These are phyloP conservation scores for Pelosia muscerda DNA, from an alignment of 2,888 invertebrate genomes.

Conservation along the genomic window DNA sequence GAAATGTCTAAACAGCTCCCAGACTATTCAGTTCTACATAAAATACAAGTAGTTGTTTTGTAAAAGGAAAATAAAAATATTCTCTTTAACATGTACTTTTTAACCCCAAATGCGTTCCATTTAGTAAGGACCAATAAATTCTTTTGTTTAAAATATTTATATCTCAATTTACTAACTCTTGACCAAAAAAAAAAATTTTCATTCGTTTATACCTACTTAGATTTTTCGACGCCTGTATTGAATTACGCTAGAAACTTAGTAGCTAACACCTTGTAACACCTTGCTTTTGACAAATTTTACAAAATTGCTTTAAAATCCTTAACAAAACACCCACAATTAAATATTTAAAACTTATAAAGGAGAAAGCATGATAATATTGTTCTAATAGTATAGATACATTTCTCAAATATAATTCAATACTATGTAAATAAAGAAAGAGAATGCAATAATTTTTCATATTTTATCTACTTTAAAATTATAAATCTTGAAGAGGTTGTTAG, in stretches of 20 bases:
- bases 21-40: constrained; percentile 48
- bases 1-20: too few relatives aligned
- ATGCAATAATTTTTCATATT: constrained; percentile 84
- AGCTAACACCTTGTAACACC: constrained; percentile 69
- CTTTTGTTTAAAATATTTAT: constrained; percentile 58
- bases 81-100: constrained; percentile 56
- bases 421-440: constrained; percentile 74
- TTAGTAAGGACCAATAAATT: constrained; percentile 73
- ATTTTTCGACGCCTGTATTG: constrained; percentile 72
- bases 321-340: constrained; percentile 54
- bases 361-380: constrained; percentile 56
- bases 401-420: constrained; percentile 65
- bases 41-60: constrained; percentile 59
- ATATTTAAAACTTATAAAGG: constrained; percentile 43
- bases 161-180: constrained; percentile 65
- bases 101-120: constrained; percentile 59
- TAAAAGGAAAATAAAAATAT: constrained; percentile 54
- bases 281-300: constrained; percentile 70
- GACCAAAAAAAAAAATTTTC: constrained; percentile 72
- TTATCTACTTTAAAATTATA: constrained; percentile 61
- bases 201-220: constrained; percentile 64
- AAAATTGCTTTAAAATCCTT: constrained; percentile 68
- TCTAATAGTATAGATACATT: constrained; percentile 60
- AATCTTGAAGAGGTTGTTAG: constrained; percentile 72
- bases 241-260: constrained; percentile 70